A percentile compares a stretch with the other conserved stretches of the same genome.
Conservation (phyloP, 2,113 vertebrate species). For the Scomber colias region DNA sequence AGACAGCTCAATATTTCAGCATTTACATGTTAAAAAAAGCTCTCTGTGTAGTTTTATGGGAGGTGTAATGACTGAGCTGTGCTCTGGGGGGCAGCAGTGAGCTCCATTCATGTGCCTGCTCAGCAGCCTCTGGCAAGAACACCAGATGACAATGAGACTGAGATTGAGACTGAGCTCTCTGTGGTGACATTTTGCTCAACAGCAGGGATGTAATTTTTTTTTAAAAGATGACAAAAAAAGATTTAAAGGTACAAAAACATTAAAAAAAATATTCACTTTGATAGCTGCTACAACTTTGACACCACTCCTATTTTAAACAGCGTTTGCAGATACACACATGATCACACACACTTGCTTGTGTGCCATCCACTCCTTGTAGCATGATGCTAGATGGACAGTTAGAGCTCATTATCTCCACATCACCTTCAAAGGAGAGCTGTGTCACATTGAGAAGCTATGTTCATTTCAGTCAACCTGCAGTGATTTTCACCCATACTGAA, state of each 20-base stretch:
- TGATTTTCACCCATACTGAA: background rate
- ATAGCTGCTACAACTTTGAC: no score
- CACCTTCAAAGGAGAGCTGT: background rate
- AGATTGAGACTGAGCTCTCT: background rate
- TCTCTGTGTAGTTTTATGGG: background rate
- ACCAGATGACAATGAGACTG: background rate
- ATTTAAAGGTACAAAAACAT: no score
- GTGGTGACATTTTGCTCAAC: background rate
- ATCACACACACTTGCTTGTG: background rate
- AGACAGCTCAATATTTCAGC: background rate
- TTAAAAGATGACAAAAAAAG: no score
- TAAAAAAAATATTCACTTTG: no score
- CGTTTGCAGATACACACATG: background rate
- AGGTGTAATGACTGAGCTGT: background rate
- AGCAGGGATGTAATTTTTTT: no score
- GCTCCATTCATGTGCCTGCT: background rate
- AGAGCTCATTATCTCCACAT: conserved; percentile 1
- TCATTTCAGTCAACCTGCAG: background rate
- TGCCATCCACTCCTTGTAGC: background rate
- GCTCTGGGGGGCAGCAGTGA: conserved; percentile 52
- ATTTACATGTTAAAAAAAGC: background rate
- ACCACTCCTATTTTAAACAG: background rate
- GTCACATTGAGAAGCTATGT: background rate
- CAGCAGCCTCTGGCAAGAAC: background rate
- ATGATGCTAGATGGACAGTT: background rate